Evolutionary conservation across 1,140 invertebrate genomes (phyloP).

Genomic region (Magallana angulata): DNA sequence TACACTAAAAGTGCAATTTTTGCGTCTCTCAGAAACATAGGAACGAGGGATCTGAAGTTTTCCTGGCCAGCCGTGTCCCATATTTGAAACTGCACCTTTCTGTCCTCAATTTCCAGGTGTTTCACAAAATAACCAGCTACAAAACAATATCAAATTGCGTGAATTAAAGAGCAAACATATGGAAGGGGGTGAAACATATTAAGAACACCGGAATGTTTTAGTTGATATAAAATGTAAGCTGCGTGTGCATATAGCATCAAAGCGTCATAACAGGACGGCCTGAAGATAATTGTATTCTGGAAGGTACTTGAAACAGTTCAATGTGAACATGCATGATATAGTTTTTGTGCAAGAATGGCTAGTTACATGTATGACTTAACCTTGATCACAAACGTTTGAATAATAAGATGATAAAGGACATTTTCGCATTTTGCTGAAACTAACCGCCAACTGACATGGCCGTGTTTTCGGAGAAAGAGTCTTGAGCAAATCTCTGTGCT

Average conservation of each 20-base stretch:
- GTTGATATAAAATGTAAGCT: no score
- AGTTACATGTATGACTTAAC: no score
- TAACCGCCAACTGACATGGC: slow-evolving; percentile 65
- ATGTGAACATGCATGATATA: no score
- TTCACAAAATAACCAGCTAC: slow-evolving; percentile 66
- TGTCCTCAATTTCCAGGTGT: slow-evolving; percentile 63
- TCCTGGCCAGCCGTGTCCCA: slow-evolving; percentile 99
- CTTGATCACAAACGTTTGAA: no score
- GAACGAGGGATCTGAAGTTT: slow-evolving; percentile 97
- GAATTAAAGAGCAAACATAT: not conserved
- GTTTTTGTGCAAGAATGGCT: no score
- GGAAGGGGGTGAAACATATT: no score
- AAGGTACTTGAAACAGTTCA: not conserved
- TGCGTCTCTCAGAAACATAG: slow-evolving; percentile 87
- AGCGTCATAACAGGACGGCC: no score
- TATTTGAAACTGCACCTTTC: slow-evolving; percentile 93
- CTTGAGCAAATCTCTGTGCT: slow-evolving; percentile 60
- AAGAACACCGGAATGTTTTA: no score
- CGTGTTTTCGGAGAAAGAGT: slow-evolving; percentile 57
- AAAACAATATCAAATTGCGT: not conserved
- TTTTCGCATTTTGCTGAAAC: not conserved
- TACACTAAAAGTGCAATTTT: slow-evolving; percentile 66
- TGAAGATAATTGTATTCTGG: not conserved
- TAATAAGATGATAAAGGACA: no score
- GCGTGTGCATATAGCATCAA: no score